Percentiles rank a stretch among this genome's conserved stretches.
These are phyloP conservation scores for Clarias magur DNA, from an alignment of 2,113 vertebrate species.

Conservation along the genomic window DNA sequence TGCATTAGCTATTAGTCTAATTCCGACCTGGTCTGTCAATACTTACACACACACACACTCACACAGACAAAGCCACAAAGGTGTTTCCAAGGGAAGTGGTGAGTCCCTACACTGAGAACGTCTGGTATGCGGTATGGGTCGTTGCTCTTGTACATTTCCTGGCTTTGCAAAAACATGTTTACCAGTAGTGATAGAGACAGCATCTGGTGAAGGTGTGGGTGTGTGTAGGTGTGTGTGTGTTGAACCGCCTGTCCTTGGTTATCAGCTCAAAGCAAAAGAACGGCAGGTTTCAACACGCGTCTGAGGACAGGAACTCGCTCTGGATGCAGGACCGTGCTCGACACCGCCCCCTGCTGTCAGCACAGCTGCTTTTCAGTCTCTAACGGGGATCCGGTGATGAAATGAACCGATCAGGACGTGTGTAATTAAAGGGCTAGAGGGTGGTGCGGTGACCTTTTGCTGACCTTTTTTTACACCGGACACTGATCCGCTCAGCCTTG, in stretches of 20 bases:
- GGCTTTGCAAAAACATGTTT: slow-evolving; percentile 19
- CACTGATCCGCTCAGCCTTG: background rate
- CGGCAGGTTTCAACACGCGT: background rate
- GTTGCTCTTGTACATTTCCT: slow-evolving; percentile 35
- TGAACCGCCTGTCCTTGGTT: background rate
- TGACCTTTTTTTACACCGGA: background rate
- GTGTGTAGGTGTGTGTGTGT: background rate
- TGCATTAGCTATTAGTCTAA: background rate
- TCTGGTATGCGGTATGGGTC: slow-evolving; percentile 13
- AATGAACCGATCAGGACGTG: background rate
- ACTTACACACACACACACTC: slow-evolving; percentile 9
- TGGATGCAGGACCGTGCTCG: background rate
- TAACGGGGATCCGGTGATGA: background rate
- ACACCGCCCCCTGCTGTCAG: slow-evolving; percentile 46
- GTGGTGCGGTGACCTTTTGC: background rate
- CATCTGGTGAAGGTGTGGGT: background rate
- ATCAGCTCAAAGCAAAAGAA: background rate
- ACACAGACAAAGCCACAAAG: slow-evolving; percentile 34
- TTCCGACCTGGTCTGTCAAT: slow-evolving; percentile 2
- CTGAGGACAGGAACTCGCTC: background rate
- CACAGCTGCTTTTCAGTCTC: background rate
- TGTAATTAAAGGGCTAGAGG: slow-evolving; percentile 2
- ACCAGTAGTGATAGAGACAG: background rate
- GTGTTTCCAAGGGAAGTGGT: slow-evolving; percentile 50
- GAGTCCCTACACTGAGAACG: slow-evolving; percentile 14